Conservation (phyloP, 2,888 invertebrate species). For the Erebia palarica region DNA sequence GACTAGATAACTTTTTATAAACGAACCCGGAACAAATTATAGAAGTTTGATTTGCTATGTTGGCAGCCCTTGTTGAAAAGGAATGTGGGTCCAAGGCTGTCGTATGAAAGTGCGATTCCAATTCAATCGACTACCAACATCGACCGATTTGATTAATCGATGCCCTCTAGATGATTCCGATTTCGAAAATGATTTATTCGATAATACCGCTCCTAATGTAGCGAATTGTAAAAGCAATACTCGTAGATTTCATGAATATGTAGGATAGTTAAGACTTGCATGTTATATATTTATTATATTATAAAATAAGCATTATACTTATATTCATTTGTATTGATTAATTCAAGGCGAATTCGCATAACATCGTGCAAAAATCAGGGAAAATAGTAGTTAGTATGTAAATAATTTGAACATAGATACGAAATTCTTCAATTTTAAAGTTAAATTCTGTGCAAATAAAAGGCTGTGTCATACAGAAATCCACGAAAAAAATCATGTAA, state of each 20-base stretch:
- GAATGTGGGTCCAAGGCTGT: slow-evolving; percentile 60
- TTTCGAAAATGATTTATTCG: slow-evolving; percentile 42
- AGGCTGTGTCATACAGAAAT: too few species aligned
- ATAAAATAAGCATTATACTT: too few species aligned
- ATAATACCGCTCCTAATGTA: slow-evolving; percentile 14
- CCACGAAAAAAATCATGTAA: too few species aligned
- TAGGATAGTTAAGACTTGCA: background rate
- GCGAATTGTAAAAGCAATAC: background rate
- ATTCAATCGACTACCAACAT: slow-evolving; percentile 41
- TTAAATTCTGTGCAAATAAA: too few species aligned
- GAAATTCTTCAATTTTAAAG: too few species aligned
- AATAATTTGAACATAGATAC: too few species aligned
- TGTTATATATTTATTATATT: background rate
- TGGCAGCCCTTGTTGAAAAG: slow-evolving; percentile 27
- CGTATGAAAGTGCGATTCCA: slow-evolving; percentile 55
- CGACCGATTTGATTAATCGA: slow-evolving; percentile 46
- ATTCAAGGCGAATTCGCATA: too few species aligned
- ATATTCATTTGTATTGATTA: too few species aligned
- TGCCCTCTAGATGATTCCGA: slow-evolving; percentile 35
- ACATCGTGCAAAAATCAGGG: too few species aligned
- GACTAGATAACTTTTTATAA: background rate
- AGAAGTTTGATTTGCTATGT: background rate
- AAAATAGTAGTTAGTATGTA: too few species aligned
- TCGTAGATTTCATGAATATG: background rate
- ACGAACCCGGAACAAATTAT: slow-evolving; percentile 5